A percentile compares a stretch with the other conserved stretches of the same genome.
These are phyloP conservation scores for Aporophyla lueneburgensis DNA, from an alignment of 2,888 invertebrate genomes.

Conservation along the genomic window DNA sequence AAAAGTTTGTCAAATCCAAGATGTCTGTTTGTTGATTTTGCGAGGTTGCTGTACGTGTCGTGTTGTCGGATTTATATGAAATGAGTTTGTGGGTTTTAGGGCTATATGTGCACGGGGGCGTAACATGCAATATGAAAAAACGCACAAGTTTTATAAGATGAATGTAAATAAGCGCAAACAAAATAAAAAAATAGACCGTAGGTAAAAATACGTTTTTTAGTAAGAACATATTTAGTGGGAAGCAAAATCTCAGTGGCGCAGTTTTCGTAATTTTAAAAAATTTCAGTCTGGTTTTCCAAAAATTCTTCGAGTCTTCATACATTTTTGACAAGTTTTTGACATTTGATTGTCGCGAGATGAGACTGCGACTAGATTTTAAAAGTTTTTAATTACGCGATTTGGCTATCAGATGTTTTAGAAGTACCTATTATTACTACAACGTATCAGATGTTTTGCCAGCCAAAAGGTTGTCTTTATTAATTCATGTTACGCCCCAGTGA, in stretches of 20 bases:
- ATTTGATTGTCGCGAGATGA: too few relatives aligned
- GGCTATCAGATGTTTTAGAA: neutral
- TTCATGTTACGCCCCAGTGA: slow-evolving; percentile 46
- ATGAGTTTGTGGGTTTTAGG: slow-evolving; percentile 39
- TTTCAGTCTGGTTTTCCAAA: too few relatives aligned
- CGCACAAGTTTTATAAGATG: slow-evolving; percentile 44
- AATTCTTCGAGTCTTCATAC: too few relatives aligned
- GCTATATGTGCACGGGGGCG: slow-evolving; percentile 30
- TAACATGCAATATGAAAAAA: slow-evolving; percentile 15
- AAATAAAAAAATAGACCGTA: too few relatives aligned
- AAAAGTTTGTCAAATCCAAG: slow-evolving; percentile 51
- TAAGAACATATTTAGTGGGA: neutral
- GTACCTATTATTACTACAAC: neutral
- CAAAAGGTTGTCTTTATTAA: neutral
- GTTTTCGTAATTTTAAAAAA: too few relatives aligned
- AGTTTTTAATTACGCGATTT: too few relatives aligned
- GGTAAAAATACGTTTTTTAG: neutral
- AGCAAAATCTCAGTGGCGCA: too few relatives aligned
- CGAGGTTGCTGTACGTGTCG: slow-evolving; percentile 55
- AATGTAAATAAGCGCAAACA: slow-evolving; percentile 24
- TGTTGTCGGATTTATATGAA: slow-evolving; percentile 55
- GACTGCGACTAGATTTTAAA: too few relatives aligned
- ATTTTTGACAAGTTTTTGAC: too few relatives aligned
- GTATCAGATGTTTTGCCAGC: neutral
- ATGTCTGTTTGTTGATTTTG: slow-evolving; percentile 57